phyloP scores from a whole-genome alignment of 2,113 vertebrate species.

The Miniopterus natalensis region DNA sequence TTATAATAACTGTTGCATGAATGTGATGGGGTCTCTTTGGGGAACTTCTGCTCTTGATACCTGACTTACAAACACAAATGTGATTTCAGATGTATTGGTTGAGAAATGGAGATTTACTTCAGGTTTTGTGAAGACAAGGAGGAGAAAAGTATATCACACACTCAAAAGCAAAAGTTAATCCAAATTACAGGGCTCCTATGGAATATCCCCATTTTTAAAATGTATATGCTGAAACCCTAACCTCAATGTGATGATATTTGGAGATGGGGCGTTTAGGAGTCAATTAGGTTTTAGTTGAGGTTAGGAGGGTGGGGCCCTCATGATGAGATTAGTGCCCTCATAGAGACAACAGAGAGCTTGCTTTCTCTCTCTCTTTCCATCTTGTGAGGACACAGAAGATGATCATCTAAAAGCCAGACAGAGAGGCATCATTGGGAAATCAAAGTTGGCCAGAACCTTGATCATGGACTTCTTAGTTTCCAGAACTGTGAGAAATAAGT shows the following conservation, averaged over 20 bases:
- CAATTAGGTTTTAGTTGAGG: background rate
- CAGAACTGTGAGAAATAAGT: background rate
- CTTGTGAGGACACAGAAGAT: background rate
- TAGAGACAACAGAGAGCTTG: background rate
- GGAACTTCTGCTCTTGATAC: background rate
- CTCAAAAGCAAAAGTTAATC: background rate
- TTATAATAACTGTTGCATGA: conserved; percentile 6
- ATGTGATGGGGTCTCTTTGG: background rate
- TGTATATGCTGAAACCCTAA: background rate
- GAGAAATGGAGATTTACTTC: background rate
- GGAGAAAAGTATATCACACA: background rate
- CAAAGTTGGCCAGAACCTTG: background rate
- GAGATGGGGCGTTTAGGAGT: background rate
- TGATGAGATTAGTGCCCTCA: background rate
- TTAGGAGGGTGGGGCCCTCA: background rate
- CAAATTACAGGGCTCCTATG: background rate
- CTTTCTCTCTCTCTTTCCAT: background rate
- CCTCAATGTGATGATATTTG: background rate
- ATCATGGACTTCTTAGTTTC: background rate
- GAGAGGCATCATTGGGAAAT: background rate
- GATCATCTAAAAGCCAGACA: background rate
- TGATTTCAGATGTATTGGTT: background rate
- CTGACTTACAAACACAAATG: background rate
- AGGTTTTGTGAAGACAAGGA: background rate
- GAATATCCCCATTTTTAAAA: background rate